Evolutionary conservation across 2,113 vertebrate species (phyloP).

Genomic region (Barbus barbus): DNA sequence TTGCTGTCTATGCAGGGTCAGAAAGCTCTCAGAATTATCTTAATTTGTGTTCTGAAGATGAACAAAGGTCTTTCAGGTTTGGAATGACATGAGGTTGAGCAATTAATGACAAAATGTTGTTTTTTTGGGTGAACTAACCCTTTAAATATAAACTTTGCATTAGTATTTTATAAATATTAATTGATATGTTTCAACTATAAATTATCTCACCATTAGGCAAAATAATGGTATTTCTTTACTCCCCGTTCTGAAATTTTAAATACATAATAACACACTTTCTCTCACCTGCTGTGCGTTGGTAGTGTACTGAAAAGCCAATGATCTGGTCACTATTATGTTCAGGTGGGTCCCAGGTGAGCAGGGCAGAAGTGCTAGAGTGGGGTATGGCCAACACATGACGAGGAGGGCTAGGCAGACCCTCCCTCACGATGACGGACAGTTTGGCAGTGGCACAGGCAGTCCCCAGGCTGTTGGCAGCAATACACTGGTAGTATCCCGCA

Average conservation of each 20-base stretch:
- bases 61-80: too few species aligned
- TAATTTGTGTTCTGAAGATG: too few species aligned
- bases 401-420: constrained; percentile 92
- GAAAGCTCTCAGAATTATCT: too few species aligned
- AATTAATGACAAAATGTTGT: too few species aligned
- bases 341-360: constrained; percentile 90
- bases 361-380: constrained; percentile 85
- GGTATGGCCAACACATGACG: constrained; percentile 80
- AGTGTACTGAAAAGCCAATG: constrained; percentile 96
- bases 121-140: too few species aligned
- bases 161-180: too few species aligned
- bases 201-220: not conserved
- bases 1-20: too few species aligned
- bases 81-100: too few species aligned
- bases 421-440: constrained; percentile 89
- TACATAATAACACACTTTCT: not conserved
- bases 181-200: too few species aligned
- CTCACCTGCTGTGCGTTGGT: constrained; percentile 85
- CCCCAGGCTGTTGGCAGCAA: constrained; percentile 90
- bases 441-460: constrained; percentile 88
- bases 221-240: not conserved
- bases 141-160: too few species aligned
- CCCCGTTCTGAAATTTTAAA: not conserved
- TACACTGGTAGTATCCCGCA: constrained; percentile 93
- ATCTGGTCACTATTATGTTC: constrained; percentile 92